These are phyloP conservation scores for Hylaeus anthracinus DNA, from an alignment of 1,140 invertebrate species.

Conservation along the genomic window DNA sequence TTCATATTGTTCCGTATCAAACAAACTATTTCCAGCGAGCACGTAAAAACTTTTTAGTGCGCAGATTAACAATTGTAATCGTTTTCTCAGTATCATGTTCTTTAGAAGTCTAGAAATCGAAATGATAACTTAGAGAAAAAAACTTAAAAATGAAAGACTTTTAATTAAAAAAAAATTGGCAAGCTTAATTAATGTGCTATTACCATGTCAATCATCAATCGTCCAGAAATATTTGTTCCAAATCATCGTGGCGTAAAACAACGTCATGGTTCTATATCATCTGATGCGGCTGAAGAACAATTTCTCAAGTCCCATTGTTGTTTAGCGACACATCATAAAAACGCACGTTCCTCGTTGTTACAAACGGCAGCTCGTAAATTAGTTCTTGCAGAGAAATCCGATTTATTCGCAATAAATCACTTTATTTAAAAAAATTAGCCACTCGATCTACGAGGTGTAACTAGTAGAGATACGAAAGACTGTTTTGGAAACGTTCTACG, in stretches of 20 bases:
- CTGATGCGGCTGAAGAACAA: not conserved
- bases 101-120: not conserved
- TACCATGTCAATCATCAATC: constrained; percentile 8
- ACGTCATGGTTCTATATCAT: no score
- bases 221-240: not conserved
- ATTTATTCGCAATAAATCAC: no score
- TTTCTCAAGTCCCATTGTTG: not conserved
- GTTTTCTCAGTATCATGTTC: constrained; percentile 58
- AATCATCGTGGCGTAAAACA: not conserved
- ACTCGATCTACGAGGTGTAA: not conserved
- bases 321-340: not conserved
- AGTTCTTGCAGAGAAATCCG: no score
- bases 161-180: not conserved
- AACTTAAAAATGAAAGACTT: not conserved
- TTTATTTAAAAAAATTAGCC: no score
- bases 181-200: not conserved
- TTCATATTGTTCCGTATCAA: constrained; percentile 2
- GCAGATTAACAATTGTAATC: constrained; percentile 51
- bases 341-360: not conserved
- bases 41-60: constrained; percentile 48
- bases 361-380: no score
- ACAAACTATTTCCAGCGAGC: constrained; percentile 43
- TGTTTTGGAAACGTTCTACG: constrained; percentile 32
- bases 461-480: constrained; percentile 3
- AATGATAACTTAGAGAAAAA: not conserved